Evolutionary conservation across 2,113 vertebrate species (phyloP).

Genomic region (Blennius ocellaris): DNA sequence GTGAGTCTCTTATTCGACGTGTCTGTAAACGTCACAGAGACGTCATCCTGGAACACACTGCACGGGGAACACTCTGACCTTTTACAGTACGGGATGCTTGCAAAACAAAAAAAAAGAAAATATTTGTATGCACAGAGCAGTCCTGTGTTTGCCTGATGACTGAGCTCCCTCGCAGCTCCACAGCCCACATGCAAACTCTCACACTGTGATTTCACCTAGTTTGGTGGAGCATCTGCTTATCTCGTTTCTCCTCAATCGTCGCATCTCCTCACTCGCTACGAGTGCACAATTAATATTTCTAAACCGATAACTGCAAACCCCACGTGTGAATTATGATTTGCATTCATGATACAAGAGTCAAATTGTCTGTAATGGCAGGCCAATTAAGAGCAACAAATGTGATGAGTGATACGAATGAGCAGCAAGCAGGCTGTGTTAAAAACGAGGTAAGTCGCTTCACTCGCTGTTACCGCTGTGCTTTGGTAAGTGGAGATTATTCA

Average conservation of each 20-base stretch:
- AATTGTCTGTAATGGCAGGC: not conserved
- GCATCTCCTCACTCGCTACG: not conserved
- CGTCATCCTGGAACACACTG: not conserved
- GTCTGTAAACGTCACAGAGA: slow-evolving; percentile 15
- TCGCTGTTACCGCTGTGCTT: slow-evolving; percentile 26
- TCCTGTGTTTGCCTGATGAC: slow-evolving; percentile 22
- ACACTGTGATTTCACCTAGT: slow-evolving; percentile 71
- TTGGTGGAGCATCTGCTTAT: slow-evolving; percentile 26
- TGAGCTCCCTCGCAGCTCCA: slow-evolving; percentile 29
- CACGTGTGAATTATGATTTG: not conserved
- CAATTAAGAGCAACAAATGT: not conserved
- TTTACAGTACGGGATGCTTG: slow-evolving; percentile 16
- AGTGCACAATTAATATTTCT: slow-evolving; percentile 10
- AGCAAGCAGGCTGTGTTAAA: not conserved
- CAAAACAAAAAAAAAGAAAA: not conserved
- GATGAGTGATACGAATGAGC: not conserved
- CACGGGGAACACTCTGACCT: slow-evolving; percentile 35
- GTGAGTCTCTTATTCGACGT: not conserved
- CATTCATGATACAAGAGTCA: not conserved
- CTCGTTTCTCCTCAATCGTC: slow-evolving; percentile 26
- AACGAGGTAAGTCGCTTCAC: slow-evolving; percentile 10
- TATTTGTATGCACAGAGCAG: slow-evolving; percentile 35
- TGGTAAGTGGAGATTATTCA: slow-evolving; percentile 35
- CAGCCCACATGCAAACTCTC: slow-evolving; percentile 26
- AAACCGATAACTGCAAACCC: slow-evolving; percentile 1